Conservation (phyloP, 2,888 invertebrate species). For the Hecatera dysodea region DNA sequence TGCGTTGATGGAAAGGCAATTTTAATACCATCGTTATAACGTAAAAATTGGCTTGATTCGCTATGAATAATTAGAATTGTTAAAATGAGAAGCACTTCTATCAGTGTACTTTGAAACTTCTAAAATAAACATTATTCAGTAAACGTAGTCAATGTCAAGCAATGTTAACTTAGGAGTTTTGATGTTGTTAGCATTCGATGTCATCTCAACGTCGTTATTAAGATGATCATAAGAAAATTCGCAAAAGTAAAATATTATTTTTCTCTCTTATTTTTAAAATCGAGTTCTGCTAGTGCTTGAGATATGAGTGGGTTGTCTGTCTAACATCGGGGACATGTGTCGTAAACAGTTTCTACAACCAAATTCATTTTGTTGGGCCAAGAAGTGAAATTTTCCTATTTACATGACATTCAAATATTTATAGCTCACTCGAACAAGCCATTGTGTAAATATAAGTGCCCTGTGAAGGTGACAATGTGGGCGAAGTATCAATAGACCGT, state of each 20-base stretch:
- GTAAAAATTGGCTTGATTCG: slow-evolving; percentile 1
- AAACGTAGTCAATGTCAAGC: not conserved
- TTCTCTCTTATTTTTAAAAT: slow-evolving; percentile 71
- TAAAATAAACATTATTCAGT: not conserved
- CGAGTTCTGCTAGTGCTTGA: slow-evolving; percentile 66
- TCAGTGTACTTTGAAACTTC: not conserved
- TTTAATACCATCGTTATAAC: not conserved
- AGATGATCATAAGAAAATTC: slow-evolving; percentile 7
- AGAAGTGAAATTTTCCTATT: slow-evolving; percentile 62
- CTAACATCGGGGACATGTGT: slow-evolving; percentile 76
- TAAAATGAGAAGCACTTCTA: slow-evolving; percentile 22
- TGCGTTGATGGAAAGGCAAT: not conserved
- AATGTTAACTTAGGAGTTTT: slow-evolving; percentile 1
- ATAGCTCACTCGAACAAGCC: slow-evolving; percentile 49
- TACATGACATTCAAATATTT: slow-evolving; percentile 67
- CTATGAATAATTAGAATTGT: slow-evolving; percentile 11
- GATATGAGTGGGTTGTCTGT: slow-evolving; percentile 68
- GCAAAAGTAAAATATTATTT: slow-evolving; percentile 52
- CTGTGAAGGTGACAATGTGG: slow-evolving; percentile 30
- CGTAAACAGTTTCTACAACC: slow-evolving; percentile 67
- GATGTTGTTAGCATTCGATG: not conserved
- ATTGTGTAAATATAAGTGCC: slow-evolving; percentile 49
- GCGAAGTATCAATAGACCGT: slow-evolving; percentile 12
- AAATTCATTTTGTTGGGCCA: slow-evolving; percentile 68
- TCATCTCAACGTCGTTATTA: slow-evolving; percentile 27